These are phyloP conservation scores for Andrena trimmerana DNA, from an alignment of 2,888 invertebrate genomes.

Conservation along the genomic window DNA sequence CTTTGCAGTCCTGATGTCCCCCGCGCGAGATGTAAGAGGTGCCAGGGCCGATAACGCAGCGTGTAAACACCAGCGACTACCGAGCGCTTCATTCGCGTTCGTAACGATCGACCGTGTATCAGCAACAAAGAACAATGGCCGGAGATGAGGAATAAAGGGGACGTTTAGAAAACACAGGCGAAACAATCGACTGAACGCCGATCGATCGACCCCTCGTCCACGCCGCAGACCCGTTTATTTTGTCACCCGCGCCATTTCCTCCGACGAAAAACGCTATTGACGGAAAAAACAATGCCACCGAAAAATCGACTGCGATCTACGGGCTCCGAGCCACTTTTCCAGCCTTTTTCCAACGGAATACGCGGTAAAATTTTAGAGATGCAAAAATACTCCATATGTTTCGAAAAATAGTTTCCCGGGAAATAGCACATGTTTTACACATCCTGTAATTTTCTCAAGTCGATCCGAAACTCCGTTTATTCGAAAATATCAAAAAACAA, in stretches of 20 bases:
- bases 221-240: slow-evolving; percentile 36
- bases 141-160: slow-evolving; percentile 59
- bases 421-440: too few species aligned
- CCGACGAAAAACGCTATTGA: neutral
- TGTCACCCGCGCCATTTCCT: neutral
- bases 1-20: too few species aligned
- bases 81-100: slow-evolving; percentile 23
- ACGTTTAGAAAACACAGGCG: slow-evolving; percentile 67
- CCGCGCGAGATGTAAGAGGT: slow-evolving; percentile 1
- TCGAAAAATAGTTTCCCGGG: neutral
- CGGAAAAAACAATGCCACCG: neutral
- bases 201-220: slow-evolving; percentile 55
- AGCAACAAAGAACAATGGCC: slow-evolving; percentile 63
- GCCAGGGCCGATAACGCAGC: neutral
- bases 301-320: neutral
- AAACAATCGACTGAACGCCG: slow-evolving; percentile 66
- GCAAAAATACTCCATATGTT: neutral
- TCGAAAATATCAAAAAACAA: too few species aligned
- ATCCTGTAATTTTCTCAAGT: too few species aligned
- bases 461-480: too few species aligned
- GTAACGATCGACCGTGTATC: slow-evolving; percentile 45
- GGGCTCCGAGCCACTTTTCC: neutral
- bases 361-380: neutral
- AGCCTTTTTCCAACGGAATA: neutral
- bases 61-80: slow-evolving; percentile 24